Evolutionary conservation across 2,113 vertebrate genomes (phyloP).

Genomic region (Apodemus sylvaticus): DNA sequence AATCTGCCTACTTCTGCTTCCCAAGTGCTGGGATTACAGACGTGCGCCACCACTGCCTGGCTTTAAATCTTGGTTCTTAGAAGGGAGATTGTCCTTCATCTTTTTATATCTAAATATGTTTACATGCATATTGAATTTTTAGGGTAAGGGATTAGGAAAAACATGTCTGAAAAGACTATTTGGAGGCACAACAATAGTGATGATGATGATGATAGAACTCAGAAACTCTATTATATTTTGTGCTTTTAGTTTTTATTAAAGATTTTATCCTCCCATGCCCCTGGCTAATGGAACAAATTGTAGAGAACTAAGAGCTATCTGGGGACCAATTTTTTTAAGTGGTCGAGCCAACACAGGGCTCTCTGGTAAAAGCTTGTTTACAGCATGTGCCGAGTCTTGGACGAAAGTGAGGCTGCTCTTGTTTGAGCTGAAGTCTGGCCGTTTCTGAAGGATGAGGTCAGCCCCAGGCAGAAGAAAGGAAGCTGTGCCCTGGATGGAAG

Average conservation of each 20-base stretch:
- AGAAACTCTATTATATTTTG: neutral
- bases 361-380: conserved; percentile 53
- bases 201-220: neutral
- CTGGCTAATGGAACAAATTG: conserved; percentile 48
- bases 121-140: neutral
- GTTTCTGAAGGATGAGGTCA: neutral
- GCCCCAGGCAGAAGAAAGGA: conserved; percentile 12
- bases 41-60: too few species aligned
- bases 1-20: too few species aligned
- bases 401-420: conserved; percentile 7
- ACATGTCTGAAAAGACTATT: neutral
- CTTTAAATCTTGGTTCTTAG: neutral
- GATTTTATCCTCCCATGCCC: neutral
- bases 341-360: neutral
- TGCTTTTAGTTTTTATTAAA: conserved; percentile 59
- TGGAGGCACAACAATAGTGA: neutral
- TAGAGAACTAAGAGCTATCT: conserved; percentile 13
- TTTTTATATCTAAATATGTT: neutral
- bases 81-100: neutral
- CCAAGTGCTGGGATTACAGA: too few species aligned
- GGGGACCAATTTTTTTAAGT: conserved; percentile 45
- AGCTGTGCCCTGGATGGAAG: neutral
- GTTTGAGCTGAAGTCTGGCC: conserved; percentile 13
- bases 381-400: neutral
- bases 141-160: neutral